phyloP scores from a whole-genome alignment of 1,140 invertebrate genomes.

The Polypedilum vanderplanki region DNA sequence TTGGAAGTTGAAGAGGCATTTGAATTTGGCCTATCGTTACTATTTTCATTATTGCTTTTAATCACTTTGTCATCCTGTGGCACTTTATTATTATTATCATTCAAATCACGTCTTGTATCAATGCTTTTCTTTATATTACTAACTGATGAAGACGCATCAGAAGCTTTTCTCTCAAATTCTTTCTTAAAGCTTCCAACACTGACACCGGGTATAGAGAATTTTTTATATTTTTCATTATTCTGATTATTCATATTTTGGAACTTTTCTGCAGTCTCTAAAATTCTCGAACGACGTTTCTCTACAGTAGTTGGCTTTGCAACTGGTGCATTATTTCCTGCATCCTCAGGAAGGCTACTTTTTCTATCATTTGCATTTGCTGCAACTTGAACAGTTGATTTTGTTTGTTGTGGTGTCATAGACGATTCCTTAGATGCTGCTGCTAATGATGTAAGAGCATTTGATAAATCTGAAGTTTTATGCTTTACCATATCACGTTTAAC shows the following conservation, averaged over 20 bases:
- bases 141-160: constrained; percentile 36
- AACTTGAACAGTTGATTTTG: constrained; percentile 31
- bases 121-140: constrained; percentile 32
- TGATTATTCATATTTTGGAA: constrained; percentile 53
- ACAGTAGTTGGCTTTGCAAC: constrained; percentile 39
- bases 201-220: constrained; percentile 69
- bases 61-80: not conserved
- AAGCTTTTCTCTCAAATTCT: constrained; percentile 72
- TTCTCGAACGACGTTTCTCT: constrained; percentile 55
- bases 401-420: constrained; percentile 31
- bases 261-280: constrained; percentile 64
- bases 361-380: constrained; percentile 32
- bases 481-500: constrained; percentile 38
- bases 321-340: constrained; percentile 32
- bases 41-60: constrained; percentile 34
- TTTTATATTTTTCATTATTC: constrained; percentile 61
- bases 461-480: constrained; percentile 42
- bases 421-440: not conserved
- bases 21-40: constrained; percentile 35
- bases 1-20: constrained; percentile 31
- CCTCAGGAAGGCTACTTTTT: constrained; percentile 43
- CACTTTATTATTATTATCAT: not conserved
- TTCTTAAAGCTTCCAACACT: constrained; percentile 76
- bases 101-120: not conserved
- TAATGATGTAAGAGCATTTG: constrained; percentile 37